These are phyloP conservation scores for Pagetopsis macropterus DNA, from an alignment of 2,797 vertebrate genomes.

Conservation along the genomic window DNA sequence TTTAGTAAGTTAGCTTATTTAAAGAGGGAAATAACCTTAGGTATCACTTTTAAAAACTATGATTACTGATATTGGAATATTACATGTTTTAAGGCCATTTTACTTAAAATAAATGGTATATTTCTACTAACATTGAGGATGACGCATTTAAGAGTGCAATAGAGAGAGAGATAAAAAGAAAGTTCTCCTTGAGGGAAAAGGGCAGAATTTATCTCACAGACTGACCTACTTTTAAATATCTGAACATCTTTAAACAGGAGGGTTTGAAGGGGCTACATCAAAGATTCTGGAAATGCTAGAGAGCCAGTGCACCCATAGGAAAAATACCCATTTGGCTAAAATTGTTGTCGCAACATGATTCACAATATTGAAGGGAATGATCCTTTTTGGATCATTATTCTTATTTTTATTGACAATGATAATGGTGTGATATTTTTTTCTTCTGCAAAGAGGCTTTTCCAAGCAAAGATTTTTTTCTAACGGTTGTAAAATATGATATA, in stretches of 20 bases:
- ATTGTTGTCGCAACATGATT: too few relatives aligned
- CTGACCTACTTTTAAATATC: slow-evolving; percentile 69
- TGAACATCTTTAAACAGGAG: slow-evolving; percentile 34
- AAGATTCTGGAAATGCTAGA: slow-evolving; percentile 27
- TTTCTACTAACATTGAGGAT: slow-evolving; percentile 17
- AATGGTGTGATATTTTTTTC: too few relatives aligned
- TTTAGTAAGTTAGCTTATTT: background rate
- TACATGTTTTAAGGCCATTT: background rate
- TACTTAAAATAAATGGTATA: background rate
- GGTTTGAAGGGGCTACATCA: slow-evolving; percentile 28
- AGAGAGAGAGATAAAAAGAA: slow-evolving; percentile 54
- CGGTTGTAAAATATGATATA: too few relatives aligned
- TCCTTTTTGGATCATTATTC: too few relatives aligned
- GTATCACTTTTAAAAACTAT: background rate
- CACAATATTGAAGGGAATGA: too few relatives aligned
- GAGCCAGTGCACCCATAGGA: too few relatives aligned
- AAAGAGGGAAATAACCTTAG: background rate
- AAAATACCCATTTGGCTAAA: too few relatives aligned
- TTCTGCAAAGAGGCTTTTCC: too few relatives aligned
- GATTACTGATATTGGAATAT: background rate
- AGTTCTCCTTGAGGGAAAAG: slow-evolving; percentile 67
- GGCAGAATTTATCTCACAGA: slow-evolving; percentile 50
- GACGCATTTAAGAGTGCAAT: slow-evolving; percentile 54
- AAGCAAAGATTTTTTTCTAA: too few relatives aligned
- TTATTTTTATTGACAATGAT: too few relatives aligned